Base-by-base conservation (phyloP, 2,113 vertebrate species). In the Gymnarchus niloticus region DNA sequence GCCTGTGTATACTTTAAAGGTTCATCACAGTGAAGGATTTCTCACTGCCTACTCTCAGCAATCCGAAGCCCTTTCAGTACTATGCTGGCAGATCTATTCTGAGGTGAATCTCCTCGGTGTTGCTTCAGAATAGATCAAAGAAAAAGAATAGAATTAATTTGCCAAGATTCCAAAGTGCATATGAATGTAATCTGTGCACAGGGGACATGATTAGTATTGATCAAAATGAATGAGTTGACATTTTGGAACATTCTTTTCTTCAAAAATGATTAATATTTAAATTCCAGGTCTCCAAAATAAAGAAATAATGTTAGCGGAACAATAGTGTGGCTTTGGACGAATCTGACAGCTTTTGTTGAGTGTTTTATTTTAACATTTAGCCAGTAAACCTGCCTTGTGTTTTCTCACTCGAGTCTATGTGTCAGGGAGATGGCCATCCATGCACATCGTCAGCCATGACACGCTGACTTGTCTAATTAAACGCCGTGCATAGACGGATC, bases 81-180 rank as follows among this genome's bases (percentile, higher is more conserved):
- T 10, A 37, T 0, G 25, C 51, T 56, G 51, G 80, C 52, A 82
- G 84, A 76, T 77, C 49, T 85, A 52, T 77, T 85, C 65, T 85
- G 84, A 56, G 51, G 48, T 54, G 65, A 76, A 52, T 28, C 84
- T 41, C 28, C 8, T 49, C 44, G 56, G 33, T 65, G 28, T 52
- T 28, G 65, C 48, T 23, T 52, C 28, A 76, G 69, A 77, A 85
- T 85, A 85, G 84, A 85, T 84, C 83, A 65, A 84, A 84, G 83
- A 17, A 84, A n/a, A 59, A 83, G 82, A 49, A 61, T 44, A 49
- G 56, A 69, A 84, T 65, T 59, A 84, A 49, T 84, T 46, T 48
- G 44, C 83, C 17, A 7, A 56, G 56, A 51, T 56, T 56, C 81
- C 28, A 25, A 59, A 61, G 44, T 49, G 57, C 6, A 3, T 51